Percentiles rank a stretch among this genome's conserved stretches.
Evolutionary conservation across 2,888 invertebrate genomes (phyloP).

Genomic region (Isoperla grammatica): DNA sequence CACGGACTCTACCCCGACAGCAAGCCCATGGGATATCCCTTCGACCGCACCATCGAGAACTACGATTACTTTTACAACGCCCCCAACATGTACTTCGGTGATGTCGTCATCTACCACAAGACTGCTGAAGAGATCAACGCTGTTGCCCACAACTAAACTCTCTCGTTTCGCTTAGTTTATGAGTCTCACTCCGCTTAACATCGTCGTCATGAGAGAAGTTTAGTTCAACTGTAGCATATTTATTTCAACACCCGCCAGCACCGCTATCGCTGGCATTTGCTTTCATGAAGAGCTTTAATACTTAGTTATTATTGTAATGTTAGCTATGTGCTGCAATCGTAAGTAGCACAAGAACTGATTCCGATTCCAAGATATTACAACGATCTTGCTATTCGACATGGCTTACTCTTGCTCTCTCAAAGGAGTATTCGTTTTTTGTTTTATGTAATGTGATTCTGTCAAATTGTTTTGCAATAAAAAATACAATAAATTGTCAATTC

Average conservation of each 20-base stretch:
- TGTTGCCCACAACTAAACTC: constrained; percentile 11
- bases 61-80: constrained; percentile 35
- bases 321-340: neutral
- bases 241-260: too few relatives aligned
- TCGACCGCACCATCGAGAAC: constrained; percentile 49
- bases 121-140: constrained; percentile 26
- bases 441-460: constrained; percentile 1
- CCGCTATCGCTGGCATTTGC: too few relatives aligned
- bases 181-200: too few relatives aligned
- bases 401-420: constrained; percentile 9
- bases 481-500: too few relatives aligned
- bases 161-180: neutral
- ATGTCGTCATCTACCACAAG: constrained; percentile 57
- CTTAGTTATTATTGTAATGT: too few relatives aligned
- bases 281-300: too few relatives aligned
- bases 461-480: too few relatives aligned
- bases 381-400: neutral
- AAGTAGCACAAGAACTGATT: constrained; percentile 11
- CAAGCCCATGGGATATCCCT: constrained; percentile 53
- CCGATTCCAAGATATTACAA: neutral
- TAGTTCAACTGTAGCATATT: too few relatives aligned
- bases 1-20: constrained; percentile 46
- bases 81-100: constrained; percentile 56
- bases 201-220: too few relatives aligned
- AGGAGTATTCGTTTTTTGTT: constrained; percentile 1